Conservation (phyloP, 2,888 invertebrate species). For the Lepidocyrtinus sp. region DNA sequence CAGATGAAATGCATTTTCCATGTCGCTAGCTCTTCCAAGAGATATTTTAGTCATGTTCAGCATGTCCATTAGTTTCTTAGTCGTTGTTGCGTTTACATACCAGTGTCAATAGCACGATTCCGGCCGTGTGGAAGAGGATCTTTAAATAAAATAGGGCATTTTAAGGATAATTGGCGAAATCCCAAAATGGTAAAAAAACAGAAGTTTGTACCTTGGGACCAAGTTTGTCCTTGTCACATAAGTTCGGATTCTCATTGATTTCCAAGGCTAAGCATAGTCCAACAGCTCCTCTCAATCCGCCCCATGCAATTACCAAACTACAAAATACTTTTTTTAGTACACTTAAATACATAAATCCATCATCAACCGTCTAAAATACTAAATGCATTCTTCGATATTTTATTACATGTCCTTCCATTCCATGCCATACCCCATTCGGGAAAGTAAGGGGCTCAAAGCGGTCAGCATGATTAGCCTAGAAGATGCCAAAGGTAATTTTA, state of each 20-base stretch:
- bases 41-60: constrained; percentile 76
- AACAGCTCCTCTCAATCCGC: constrained; percentile 77
- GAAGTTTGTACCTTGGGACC: constrained; percentile 64
- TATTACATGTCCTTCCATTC: constrained; percentile 75
- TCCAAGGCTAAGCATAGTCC: constrained; percentile 77
- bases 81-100: constrained; percentile 77
- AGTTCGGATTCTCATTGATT: constrained; percentile 74
- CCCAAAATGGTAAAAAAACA: not conserved
- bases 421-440: constrained; percentile 76
- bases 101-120: constrained; percentile 76
- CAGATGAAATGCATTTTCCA: constrained; percentile 76
- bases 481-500: not conserved
- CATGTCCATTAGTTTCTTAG: constrained; percentile 75
- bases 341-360: not conserved
- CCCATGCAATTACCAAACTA: constrained; percentile 77
- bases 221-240: constrained; percentile 59
- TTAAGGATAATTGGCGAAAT: constrained; percentile 16
- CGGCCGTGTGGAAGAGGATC: constrained; percentile 77
- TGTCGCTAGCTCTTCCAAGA: constrained; percentile 75
- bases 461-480: constrained; percentile 74
- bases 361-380: not conserved
- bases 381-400: constrained; percentile 39
- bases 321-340: not conserved
- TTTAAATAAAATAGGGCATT: constrained; percentile 56
- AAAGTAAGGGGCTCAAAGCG: constrained; percentile 75